These are phyloP conservation scores for Hyalella azteca DNA, from an alignment of 2,888 invertebrate species.

Conservation along the genomic window DNA sequence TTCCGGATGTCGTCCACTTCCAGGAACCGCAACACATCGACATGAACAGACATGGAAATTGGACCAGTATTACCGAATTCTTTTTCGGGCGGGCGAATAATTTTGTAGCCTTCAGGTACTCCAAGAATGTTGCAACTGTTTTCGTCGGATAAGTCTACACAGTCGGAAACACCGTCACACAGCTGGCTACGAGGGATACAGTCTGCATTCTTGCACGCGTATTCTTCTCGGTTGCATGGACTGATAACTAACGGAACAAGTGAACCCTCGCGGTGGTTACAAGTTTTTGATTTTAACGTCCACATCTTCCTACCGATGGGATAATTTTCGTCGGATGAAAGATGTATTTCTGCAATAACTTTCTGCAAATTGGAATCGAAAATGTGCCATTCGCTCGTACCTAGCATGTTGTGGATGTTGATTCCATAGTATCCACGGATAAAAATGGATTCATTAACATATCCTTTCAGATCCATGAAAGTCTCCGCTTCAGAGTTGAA, in stretches of 20 bases:
- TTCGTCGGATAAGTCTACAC: slow-evolving; percentile 16
- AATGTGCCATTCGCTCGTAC: slow-evolving; percentile 8
- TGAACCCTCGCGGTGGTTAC: slow-evolving; percentile 1
- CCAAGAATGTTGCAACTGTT: background rate
- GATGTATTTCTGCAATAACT: background rate
- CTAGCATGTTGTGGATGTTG: background rate
- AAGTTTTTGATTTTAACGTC: background rate
- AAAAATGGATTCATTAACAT: background rate
- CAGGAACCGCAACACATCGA: background rate
- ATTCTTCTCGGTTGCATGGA: background rate
- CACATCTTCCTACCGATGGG: slow-evolving; percentile 12
- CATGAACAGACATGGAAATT: background rate
- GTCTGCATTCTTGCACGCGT: slow-evolving; percentile 20
- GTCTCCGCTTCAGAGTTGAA: slow-evolving; percentile 1
- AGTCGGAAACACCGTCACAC: slow-evolving; percentile 16
- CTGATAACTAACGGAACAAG: background rate
- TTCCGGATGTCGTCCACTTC: slow-evolving; percentile 31
- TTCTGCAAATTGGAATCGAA: background rate
- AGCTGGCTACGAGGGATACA: slow-evolving; percentile 16
- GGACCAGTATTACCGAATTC: background rate
- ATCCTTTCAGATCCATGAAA: slow-evolving; percentile 25
- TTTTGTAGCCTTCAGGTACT: slow-evolving; percentile 28
- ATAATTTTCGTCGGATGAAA: background rate
- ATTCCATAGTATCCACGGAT: slow-evolving; percentile 15
- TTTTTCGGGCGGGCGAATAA: slow-evolving; percentile 17